Percentiles rank a stretch among this genome's conserved stretches.
phyloP scores from a whole-genome alignment of 2,888 invertebrate species.

The Luperina nickerlii region DNA sequence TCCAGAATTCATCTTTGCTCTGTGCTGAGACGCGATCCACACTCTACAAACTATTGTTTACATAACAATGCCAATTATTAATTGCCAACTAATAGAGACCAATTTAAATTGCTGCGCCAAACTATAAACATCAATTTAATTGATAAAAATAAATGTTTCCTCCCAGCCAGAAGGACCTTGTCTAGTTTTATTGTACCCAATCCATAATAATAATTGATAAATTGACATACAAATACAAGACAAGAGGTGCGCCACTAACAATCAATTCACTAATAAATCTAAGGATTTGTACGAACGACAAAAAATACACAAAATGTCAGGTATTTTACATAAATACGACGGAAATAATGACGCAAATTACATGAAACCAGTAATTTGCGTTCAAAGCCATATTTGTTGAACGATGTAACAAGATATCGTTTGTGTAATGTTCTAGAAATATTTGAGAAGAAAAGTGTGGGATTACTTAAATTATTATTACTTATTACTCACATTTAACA shows the following conservation, averaged over 20 bases:
- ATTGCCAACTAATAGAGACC: constrained; percentile 9
- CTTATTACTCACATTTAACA: not conserved
- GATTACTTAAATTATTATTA: too few relatives aligned
- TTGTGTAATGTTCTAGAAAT: constrained; percentile 1
- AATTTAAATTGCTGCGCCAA: constrained; percentile 16
- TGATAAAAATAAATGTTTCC: constrained; percentile 12
- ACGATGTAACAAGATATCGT: constrained; percentile 26
- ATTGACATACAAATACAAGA: constrained; percentile 48
- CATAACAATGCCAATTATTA: constrained; percentile 13
- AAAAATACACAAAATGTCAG: constrained; percentile 53
- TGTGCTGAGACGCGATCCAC: not conserved
- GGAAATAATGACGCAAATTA: constrained; percentile 47
- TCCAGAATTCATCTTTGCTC: not conserved
- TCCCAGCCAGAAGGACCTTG: constrained; percentile 15
- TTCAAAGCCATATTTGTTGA: constrained; percentile 50
- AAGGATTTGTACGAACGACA: constrained; percentile 53
- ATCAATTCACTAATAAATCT: constrained; percentile 61
- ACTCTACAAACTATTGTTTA: not conserved
- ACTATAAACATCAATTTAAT: not conserved
- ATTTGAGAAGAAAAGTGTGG: not conserved
- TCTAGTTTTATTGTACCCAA: constrained; percentile 25
- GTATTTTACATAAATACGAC: constrained; percentile 57
- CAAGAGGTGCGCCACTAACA: constrained; percentile 39
- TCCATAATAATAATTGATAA: constrained; percentile 54
- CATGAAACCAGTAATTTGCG: constrained; percentile 37